Conservation (phyloP, 30 jellyfish, hydroid and myxozoan genomes). For the Hydra vulgaris region DNA sequence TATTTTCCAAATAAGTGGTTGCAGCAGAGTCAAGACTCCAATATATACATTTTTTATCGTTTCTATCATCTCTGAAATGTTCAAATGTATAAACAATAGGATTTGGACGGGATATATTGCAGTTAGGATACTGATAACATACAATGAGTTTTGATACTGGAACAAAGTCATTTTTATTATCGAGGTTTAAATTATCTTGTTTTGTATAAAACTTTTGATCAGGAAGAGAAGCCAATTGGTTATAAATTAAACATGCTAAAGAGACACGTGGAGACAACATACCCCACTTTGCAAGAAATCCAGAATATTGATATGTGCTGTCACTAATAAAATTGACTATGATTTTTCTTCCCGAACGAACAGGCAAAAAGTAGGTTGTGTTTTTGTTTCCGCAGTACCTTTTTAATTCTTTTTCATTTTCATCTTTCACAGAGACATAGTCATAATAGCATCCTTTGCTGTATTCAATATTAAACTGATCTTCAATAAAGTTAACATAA, state of each 20-base stretch:
- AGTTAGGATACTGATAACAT: conserved; percentile 72
- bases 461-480: conserved; percentile 15
- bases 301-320: conserved; percentile 25
- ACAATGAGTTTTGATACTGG: conserved; percentile 78
- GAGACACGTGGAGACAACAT: conserved; percentile 86
- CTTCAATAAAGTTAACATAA: conserved; percentile 10
- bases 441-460: conserved; percentile 18
- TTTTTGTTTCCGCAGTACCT: conserved; percentile 15
- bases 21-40: conserved; percentile 81
- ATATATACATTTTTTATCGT: conserved; percentile 50
- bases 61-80: conserved; percentile 58
- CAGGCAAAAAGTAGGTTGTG: conserved; percentile 20
- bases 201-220: neutral
- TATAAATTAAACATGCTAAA: conserved; percentile 60
- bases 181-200: conserved; percentile 15
- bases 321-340: conserved; percentile 60
- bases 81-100: conserved; percentile 77
- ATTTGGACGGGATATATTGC: conserved; percentile 62
- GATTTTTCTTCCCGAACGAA: conserved; percentile 66
- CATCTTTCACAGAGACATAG: conserved; percentile 17
- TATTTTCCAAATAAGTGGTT: conserved; percentile 42
- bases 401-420: conserved; percentile 6
- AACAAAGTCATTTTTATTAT: conserved; percentile 17
- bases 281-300: conserved; percentile 84
- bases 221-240: conserved; percentile 25